Conservation (phyloP, 2,888 invertebrate genomes). For the Drosophila infuscata region DNA sequence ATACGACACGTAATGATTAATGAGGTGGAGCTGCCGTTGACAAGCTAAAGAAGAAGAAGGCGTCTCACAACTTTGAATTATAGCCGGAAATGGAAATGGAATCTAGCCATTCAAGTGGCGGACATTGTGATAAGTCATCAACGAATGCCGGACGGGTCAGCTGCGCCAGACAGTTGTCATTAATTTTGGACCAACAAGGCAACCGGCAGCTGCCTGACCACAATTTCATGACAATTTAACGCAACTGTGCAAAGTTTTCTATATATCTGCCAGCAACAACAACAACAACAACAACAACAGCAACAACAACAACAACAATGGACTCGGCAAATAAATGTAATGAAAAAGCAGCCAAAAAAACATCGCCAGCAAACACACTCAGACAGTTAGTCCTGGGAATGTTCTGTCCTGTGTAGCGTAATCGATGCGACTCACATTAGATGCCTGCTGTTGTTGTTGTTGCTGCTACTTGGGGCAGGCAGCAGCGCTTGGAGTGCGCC, state of each 20-base stretch:
- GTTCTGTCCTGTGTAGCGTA: conserved; percentile 44
- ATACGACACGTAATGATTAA: conserved; percentile 69
- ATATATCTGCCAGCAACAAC: conserved; percentile 41
- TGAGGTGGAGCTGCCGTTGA: conserved; percentile 64
- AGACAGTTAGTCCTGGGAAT: conserved; percentile 23
- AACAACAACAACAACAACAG: conserved; percentile 21
- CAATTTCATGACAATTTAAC: conserved; percentile 78
- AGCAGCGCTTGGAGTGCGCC: conserved; percentile 63
- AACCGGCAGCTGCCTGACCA: conserved; percentile 43
- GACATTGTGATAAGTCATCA: conserved; percentile 77
- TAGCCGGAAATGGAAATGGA: conserved; percentile 60
- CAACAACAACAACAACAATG: conserved; percentile 46
- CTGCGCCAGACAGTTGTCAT: conserved; percentile 77
- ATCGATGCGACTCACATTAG: conserved; percentile 77
- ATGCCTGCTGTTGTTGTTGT: conserved; percentile 22
- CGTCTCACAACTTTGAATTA: conserved; percentile 71
- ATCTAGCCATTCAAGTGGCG: conserved; percentile 54
- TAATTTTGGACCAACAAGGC: conserved; percentile 69
- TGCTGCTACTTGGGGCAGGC: conserved; percentile 27
- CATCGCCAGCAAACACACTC: conserved; percentile 9
- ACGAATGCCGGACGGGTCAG: conserved; percentile 64
- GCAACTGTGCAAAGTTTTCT: conserved; percentile 61
- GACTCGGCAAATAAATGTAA: conserved; percentile 53
- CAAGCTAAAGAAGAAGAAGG: conserved; percentile 64
- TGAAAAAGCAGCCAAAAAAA: conserved; percentile 54